phyloP scores from a whole-genome alignment of 1,140 invertebrate species.

The Probaryconus sp. region DNA sequence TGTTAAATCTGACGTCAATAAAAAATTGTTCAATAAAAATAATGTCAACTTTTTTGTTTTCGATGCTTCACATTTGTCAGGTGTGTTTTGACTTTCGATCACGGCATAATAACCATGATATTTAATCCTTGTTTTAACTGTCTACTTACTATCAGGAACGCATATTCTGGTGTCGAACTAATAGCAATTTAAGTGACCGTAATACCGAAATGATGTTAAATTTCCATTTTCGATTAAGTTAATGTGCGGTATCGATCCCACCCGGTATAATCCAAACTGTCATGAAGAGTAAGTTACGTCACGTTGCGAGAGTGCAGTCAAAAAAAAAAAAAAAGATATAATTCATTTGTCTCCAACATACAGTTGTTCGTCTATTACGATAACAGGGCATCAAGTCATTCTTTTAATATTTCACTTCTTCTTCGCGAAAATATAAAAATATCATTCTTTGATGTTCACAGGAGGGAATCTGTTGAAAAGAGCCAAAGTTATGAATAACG shows the following conservation, averaged over 20 bases:
- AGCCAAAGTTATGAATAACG: slow-evolving; percentile 46
- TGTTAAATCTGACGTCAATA: too few relatives aligned
- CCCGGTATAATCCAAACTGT: slow-evolving; percentile 28
- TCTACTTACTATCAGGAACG: too few relatives aligned
- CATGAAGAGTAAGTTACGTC: slow-evolving; percentile 3
- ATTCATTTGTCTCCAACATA: too few relatives aligned
- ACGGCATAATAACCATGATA: too few relatives aligned
- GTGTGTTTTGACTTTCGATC: too few relatives aligned
- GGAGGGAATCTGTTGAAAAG: slow-evolving; percentile 36
- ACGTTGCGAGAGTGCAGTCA: too few relatives aligned
- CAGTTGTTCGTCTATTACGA: slow-evolving; percentile 39
- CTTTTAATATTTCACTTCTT: slow-evolving; percentile 46
- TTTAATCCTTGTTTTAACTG: too few relatives aligned
- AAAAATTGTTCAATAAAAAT: too few relatives aligned
- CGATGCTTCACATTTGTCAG: too few relatives aligned
- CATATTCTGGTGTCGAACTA: slow-evolving; percentile 4
- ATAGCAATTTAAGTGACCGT: slow-evolving; percentile 30
- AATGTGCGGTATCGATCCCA: slow-evolving; percentile 26
- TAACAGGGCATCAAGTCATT: slow-evolving; percentile 23
- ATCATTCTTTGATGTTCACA: slow-evolving; percentile 24
- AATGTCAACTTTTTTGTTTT: too few relatives aligned
- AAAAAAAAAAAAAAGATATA: too few relatives aligned
- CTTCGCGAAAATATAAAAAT: slow-evolving; percentile 32
- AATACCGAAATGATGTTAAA: slow-evolving; percentile 30
- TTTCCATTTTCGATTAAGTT: slow-evolving; percentile 42